Conservation (phyloP, 2,797 vertebrate species). For the Phylloscopus collybita region DNA sequence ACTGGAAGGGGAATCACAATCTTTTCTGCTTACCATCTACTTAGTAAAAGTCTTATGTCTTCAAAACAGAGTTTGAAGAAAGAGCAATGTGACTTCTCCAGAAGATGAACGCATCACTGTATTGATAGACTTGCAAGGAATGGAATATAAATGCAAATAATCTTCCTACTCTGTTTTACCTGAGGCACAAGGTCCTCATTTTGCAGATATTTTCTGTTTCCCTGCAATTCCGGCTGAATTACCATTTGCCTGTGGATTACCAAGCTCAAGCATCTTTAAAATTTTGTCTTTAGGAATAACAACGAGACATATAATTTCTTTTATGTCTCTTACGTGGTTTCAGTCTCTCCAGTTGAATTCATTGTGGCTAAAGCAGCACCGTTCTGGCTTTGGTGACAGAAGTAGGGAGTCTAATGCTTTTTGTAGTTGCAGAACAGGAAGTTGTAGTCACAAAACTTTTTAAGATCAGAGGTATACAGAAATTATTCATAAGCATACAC, state of each 20-base stretch:
- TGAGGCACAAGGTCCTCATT: not conserved
- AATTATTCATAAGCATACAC: not conserved
- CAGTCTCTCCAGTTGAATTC: not conserved
- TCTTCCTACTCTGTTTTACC: not conserved
- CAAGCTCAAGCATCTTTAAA: not conserved
- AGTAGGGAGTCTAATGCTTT: not conserved
- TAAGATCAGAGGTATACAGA: not conserved
- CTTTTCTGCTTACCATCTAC: not conserved
- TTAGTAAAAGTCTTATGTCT: not conserved
- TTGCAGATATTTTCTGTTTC: conserved; percentile 24
- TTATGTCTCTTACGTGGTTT: not conserved
- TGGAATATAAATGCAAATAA: conserved; percentile 9
- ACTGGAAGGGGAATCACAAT: not conserved
- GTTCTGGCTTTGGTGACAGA: not conserved
- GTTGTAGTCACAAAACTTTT: not conserved
- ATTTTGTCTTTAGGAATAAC: not conserved
- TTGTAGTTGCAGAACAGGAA: not conserved
- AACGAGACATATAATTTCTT: rapidly evolving
- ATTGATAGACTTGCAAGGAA: conserved; percentile 53
- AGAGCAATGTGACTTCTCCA: not conserved
- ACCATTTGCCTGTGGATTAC: not conserved
- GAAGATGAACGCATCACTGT: conserved; percentile 30
- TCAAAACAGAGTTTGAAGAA: not conserved
- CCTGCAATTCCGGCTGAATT: not conserved
- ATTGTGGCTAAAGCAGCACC: not conserved